phyloP scores from a whole-genome alignment of 2,888 invertebrate genomes.

The Clanis bilineata region DNA sequence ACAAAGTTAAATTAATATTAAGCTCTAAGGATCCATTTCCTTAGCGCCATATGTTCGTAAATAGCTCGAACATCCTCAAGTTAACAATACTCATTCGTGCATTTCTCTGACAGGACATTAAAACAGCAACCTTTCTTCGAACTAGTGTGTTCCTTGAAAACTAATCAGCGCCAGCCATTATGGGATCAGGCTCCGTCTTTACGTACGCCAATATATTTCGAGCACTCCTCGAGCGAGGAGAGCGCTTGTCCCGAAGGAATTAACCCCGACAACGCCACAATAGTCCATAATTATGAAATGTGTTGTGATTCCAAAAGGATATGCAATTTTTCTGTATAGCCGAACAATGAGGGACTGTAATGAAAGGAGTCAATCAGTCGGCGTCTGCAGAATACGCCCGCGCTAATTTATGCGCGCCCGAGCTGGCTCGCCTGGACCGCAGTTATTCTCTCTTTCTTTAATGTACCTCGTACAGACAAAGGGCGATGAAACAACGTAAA shows the following conservation, averaged over 20 bases:
- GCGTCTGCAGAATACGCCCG: constrained; percentile 69
- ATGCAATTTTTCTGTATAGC: constrained; percentile 70
- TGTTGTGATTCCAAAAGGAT: constrained; percentile 75
- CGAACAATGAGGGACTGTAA: constrained; percentile 76
- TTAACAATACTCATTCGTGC: constrained; percentile 38
- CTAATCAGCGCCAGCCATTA: constrained; percentile 73
- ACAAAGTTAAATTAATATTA: constrained; percentile 16
- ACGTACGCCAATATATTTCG: constrained; percentile 64
- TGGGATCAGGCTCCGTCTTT: constrained; percentile 54
- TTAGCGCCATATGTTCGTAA: constrained; percentile 19
- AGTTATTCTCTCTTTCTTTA: constrained; percentile 43
- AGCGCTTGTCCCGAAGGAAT: constrained; percentile 62
- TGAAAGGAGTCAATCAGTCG: constrained; percentile 81
- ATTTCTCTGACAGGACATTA: constrained; percentile 52
- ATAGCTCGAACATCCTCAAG: background rate
- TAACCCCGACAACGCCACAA: constrained; percentile 75
- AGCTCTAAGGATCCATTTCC: constrained; percentile 32
- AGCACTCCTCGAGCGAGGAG: constrained; percentile 55
- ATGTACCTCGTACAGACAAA: constrained; percentile 57
- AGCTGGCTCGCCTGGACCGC: constrained; percentile 34
- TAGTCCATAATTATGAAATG: constrained; percentile 83
- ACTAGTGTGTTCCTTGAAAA: constrained; percentile 71
- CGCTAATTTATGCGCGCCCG: constrained; percentile 70
- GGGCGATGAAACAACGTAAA: constrained; percentile 47
- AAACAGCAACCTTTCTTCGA: constrained; percentile 63